Percentiles rank a stretch among this genome's conserved stretches.
Conservation (phyloP, 2,113 vertebrate species). For the Lepisosteus osseus region DNA sequence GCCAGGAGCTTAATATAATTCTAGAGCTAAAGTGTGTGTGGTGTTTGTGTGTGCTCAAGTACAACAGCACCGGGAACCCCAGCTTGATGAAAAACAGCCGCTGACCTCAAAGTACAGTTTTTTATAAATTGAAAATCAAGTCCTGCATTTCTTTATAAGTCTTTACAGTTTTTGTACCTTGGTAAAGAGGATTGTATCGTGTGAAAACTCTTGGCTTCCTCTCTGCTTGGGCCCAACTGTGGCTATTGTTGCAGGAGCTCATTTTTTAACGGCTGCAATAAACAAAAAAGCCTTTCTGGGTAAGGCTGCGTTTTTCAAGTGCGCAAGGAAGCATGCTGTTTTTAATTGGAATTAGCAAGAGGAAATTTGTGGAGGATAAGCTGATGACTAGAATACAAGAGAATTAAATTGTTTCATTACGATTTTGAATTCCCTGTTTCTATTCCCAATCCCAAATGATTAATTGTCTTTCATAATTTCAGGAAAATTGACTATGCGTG, state of each 20-base stretch:
- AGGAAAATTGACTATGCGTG: too few species aligned
- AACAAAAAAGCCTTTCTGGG: slow-evolving; percentile 51
- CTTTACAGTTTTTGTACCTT: background rate
- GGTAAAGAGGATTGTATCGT: background rate
- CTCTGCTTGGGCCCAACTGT: slow-evolving; percentile 1
- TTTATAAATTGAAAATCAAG: background rate
- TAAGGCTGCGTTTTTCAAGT: slow-evolving; percentile 32
- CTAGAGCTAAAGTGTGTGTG: background rate
- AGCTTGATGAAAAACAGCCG: background rate
- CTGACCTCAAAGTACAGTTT: background rate
- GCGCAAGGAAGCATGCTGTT: slow-evolving; percentile 52
- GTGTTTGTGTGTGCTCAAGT: background rate
- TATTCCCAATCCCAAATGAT: too few species aligned
- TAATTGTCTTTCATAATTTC: too few species aligned
- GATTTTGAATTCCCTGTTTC: too few species aligned
- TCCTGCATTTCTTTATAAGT: background rate
- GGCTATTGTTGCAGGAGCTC: slow-evolving; percentile 26
- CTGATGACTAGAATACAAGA: slow-evolving; percentile 14
- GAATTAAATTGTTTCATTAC: too few species aligned
- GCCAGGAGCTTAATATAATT: slow-evolving; percentile 7
- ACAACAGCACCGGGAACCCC: background rate
- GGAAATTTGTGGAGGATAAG: slow-evolving; percentile 36
- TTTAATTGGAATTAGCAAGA: slow-evolving; percentile 58
- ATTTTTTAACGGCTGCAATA: slow-evolving; percentile 49
- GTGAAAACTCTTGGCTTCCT: slow-evolving; percentile 3